Evolutionary conservation across 2,797 vertebrate species (phyloP), one percentile per base, ranked within the genome.

Genomic region (Amniataba percoides): DNA sequence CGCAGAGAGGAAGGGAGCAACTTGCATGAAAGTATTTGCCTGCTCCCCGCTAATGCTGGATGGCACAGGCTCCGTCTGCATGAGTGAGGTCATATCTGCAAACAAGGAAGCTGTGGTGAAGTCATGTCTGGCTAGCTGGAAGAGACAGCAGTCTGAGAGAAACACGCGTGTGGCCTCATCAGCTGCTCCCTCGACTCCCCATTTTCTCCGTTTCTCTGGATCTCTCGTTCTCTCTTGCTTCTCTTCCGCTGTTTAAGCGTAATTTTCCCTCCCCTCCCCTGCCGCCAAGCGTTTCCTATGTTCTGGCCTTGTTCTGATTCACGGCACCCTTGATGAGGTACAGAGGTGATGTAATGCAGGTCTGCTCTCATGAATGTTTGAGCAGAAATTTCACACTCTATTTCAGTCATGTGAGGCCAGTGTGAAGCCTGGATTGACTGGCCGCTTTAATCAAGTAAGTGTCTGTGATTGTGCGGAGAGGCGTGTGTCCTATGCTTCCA

Each of bases 381-480:
- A 91, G 73, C 40, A 64, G 80, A 89, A 80, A 90, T 93, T 92
- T 93, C 90, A 90, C 91, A 93, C 83, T 91, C 92, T 92, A 89
- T 89, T 95, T 93, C 79, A 89, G 86, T 80, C 85, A 80, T 77
- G 82, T 86, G 83, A 80, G 74, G 69, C 21, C 73, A 77, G 66
- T 56, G 74, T 39, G 27, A 51, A 67, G 81, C 7, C 10, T 18
- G 62, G 67, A 80, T 83, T 80, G 78, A 90, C 75, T 80, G 40
- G 71, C 56, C 31, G 16, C 78, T 71, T 78, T 74, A 12, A 71
- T 52, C 48, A 61, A 59, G 45, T 27, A 21, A 12, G 51, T 25
- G 60, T 31, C 27, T 39, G 34, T 34, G 25, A 51, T 39, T 78
- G 39, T 69, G 25, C 60, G 13, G 31, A 3, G 18, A 40, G 49